Evolutionary conservation across 2,888 invertebrate species (phyloP).

Genomic region (Thalpophila matura): DNA sequence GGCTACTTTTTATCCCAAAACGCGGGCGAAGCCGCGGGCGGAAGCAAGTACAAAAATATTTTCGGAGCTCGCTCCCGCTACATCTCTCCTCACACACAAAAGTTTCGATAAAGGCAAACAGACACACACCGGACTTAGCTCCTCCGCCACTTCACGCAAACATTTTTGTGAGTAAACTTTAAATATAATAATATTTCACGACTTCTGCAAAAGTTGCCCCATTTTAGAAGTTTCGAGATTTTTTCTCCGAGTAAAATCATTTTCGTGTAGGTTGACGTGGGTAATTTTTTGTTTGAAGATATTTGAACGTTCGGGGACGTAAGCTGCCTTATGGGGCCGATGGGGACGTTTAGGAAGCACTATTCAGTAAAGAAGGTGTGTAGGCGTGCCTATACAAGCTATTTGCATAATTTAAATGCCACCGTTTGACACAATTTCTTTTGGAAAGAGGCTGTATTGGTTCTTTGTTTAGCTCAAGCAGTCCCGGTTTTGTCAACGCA

Average conservation of each 20-base stretch:
- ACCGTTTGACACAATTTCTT: too few relatives aligned
- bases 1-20: too few relatives aligned
- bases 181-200: slow-evolving; percentile 64
- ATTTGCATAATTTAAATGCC: too few relatives aligned
- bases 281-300: background rate
- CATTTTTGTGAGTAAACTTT: slow-evolving; percentile 58
- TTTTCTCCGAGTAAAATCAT: slow-evolving; percentile 45
- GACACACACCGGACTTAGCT: slow-evolving; percentile 67
- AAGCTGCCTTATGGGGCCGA: background rate
- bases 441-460: too few relatives aligned
- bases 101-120: slow-evolving; percentile 61
- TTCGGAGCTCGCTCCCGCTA: slow-evolving; percentile 15
- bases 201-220: slow-evolving; percentile 52
- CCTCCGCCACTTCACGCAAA: slow-evolving; percentile 58
- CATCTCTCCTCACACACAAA: slow-evolving; percentile 20
- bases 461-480: too few relatives aligned
- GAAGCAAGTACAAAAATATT: background rate
- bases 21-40: too few relatives aligned
- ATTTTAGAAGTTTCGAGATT: slow-evolving; percentile 44
- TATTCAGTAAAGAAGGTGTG: too few relatives aligned
- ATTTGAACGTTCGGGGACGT: background rate
- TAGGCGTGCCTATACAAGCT: too few relatives aligned
- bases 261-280: slow-evolving; percentile 29
- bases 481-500: too few relatives aligned
- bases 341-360: background rate